Base-by-base conservation (phyloP, 2,888 invertebrate genomes). In the Volucella inflata region DNA sequence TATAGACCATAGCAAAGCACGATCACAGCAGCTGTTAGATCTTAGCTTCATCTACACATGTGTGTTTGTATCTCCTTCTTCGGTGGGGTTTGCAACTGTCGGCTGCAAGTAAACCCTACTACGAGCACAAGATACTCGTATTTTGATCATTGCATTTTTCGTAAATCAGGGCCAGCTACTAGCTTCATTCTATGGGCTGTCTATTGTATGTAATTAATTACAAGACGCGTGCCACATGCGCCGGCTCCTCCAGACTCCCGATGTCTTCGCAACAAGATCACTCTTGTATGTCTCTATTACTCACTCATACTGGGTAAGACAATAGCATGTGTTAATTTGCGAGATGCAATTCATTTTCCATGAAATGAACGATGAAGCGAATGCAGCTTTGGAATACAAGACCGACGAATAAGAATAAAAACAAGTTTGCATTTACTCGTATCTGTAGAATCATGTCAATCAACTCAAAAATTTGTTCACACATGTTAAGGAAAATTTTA, bases 161-260 rank as follows among this genome's bases (percentile, higher is more conserved):
- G 30, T 79, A 81, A 87, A 84, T 87, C 84, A 87, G 84, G 84
- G 87, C 87, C 84, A 87, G 84, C 59, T 78, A 57, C 64, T 67
- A 30, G 36, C 60, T 55, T 60, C 77, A 53, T 87, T 51, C 74
- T 76, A 72, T 80, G 78, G 38, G 65, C 82, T 87, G 83, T 84
- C 83, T 80, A 71, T 78, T 87, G 80, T 81, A 81, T 91, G 90
- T 90, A 91, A 91, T 91, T 90, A 90, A 90, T 90, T 91, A 90
- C 90, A 89, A 90, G 90, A 89, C 89, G 89, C 90, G 91, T 91
- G 91, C 90, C 90, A 88, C 90, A 90, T 90, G 90, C 91, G 87
- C 65, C 78, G 68, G 82, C 76, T 72, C 55, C 46, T 62, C 8
- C 42, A 55, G 60, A 62, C 50, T 46, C 48, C 50, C 40, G 36